Evolutionary conservation across 2,797 vertebrate genomes (phyloP), one percentile per base, ranked within the genome.

Genomic region (Poeciliopsis paucimaculata): DNA sequence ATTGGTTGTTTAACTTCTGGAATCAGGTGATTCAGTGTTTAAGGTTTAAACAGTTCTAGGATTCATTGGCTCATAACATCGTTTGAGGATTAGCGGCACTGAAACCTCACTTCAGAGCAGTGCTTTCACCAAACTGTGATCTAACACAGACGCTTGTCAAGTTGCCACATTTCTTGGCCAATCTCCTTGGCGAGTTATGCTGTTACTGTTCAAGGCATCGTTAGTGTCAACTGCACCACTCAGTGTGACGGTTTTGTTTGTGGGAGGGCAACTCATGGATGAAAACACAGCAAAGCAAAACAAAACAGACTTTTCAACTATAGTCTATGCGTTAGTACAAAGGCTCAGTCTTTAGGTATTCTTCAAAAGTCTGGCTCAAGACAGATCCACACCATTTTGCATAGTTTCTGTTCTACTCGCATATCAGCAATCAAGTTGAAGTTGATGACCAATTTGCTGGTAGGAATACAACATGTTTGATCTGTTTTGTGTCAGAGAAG

Each of bases 391-490:
- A 80, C 41, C 73, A 76, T 28, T 86, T 86, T 86, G 86, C 79
- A 84, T 86, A 75, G 84, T 77, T 84, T 74, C 39, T 60, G 70
- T 72, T 77, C 43, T 70, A 75, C 70, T 88, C 81, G 88, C 74
- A 86, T 81, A 88, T 85, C 80, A 62, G 64, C 26, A 1, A 39
- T 66, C 73, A 78, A 72, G 75, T 72, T 87, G 13, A 82, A 89
- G 68, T 78, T 85, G 85, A 91, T 85, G 86, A 91, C 81, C 89
- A 87, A 89, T 87, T 91, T 87, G 76, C 68, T 82, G 36, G 77
- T 82, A 85, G 88, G 80, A 91, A 89, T 90, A 81, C 74, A 75
- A 75, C 9, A 75, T 84, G 75, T 75, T 26, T 82, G 55, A 81
- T 68, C 26, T 82, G 73, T 74, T 82, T 76, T 26, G 60, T 47